These are phyloP conservation scores for Mus minutoides DNA, from an alignment of 2,797 vertebrate genomes.

Conservation along the genomic window DNA sequence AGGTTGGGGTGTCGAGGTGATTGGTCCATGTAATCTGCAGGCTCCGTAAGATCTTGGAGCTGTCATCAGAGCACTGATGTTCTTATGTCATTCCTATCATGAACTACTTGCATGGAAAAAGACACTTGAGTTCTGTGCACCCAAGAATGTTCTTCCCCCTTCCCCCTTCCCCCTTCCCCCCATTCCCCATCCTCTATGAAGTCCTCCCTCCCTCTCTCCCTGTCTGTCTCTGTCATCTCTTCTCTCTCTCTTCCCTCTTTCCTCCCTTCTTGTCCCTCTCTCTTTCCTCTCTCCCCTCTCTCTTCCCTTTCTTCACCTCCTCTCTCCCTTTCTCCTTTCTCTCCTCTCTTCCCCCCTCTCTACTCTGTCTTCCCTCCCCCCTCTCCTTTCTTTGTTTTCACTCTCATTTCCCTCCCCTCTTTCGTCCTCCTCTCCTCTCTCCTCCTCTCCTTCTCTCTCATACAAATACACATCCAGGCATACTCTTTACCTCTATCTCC, in stretches of 20 bases:
- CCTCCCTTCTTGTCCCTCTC: too few species aligned
- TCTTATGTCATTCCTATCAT: neutral
- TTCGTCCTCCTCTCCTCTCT: accelerated
- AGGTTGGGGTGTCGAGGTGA: neutral
- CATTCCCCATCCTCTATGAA: too few species aligned
- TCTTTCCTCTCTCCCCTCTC: too few species aligned
- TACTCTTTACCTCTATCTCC: neutral
- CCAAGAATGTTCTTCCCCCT: neutral
- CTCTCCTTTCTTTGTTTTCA: neutral
- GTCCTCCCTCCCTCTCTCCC: too few species aligned
- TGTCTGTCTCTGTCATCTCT: too few species aligned
- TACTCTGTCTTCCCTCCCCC: neutral
- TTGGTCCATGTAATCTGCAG: neutral
- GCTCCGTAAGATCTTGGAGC: neutral
- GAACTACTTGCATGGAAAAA: neutral
- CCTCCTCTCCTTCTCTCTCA: neutral
- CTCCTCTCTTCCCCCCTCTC: too few species aligned
- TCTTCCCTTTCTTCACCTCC: neutral
- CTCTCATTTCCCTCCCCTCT: too few species aligned
- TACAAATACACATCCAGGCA: accelerated
- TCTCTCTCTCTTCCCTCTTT: too few species aligned
- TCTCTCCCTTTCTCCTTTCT: neutral
- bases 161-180: too few species aligned
- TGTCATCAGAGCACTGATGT: neutral
- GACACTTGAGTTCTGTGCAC: neutral